phyloP scores from a whole-genome alignment of 2,797 vertebrate species.

The Rhinophrynus dorsalis region DNA sequence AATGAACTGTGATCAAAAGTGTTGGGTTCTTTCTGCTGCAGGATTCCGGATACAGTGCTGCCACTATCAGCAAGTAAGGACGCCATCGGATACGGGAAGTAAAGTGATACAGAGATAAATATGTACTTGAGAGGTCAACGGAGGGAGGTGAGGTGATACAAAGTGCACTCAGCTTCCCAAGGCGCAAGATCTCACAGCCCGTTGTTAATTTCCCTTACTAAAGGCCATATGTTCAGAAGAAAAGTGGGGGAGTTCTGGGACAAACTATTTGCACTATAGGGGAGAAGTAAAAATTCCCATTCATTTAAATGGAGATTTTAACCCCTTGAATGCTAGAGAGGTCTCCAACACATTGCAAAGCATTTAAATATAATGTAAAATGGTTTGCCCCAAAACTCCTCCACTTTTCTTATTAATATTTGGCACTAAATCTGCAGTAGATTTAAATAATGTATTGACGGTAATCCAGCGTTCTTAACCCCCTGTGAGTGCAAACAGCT shows the following conservation, averaged over 20 bases:
- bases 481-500: no score
- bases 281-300: no score
- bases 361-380: no score
- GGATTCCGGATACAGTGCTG: constrained; percentile 53
- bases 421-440: no score
- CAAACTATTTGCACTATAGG: no score
- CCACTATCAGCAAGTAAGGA: constrained; percentile 44
- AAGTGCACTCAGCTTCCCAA: constrained; percentile 54
- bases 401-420: no score
- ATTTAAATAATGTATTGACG: neutral
- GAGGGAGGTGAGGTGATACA: constrained; percentile 53
- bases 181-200: constrained; percentile 48
- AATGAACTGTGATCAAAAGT: constrained; percentile 54
- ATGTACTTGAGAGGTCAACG: constrained; percentile 50
- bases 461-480: no score
- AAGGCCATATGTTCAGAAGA: neutral
- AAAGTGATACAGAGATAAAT: constrained; percentile 50
- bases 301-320: no score
- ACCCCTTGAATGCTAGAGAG: no score
- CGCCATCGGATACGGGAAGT: constrained; percentile 46
- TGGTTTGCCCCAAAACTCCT: no score
- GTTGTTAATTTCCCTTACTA: neutral
- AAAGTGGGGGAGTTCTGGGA: no score
- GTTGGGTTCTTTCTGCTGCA: constrained; percentile 51
- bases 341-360: no score